These are phyloP conservation scores for Drosophila seguyi DNA, from an alignment of 1,140 invertebrate genomes.

Conservation along the genomic window DNA sequence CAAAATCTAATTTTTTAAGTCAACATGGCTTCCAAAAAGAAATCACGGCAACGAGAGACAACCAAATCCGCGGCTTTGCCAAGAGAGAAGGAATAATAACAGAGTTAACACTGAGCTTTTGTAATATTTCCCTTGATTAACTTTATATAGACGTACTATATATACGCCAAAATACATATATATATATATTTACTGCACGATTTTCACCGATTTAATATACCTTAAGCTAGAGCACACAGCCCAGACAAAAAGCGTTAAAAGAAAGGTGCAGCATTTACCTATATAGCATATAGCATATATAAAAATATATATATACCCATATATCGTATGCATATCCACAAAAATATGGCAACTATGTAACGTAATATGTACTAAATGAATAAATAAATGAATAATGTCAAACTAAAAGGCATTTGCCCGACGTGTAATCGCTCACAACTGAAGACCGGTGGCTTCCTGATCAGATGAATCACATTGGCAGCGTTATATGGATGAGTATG, in stretches of 20 bases:
- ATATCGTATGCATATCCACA: conserved; percentile 17
- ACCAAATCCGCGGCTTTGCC: conserved; percentile 1
- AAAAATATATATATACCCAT: conserved; percentile 1
- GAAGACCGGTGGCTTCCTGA: conserved; percentile 1
- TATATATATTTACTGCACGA: conserved; percentile 11
- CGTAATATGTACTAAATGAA: conserved; percentile 8
- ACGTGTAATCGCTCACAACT: background rate
- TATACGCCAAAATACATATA: conserved; percentile 3
- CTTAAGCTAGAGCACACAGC: background rate
- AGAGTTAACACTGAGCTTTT: conserved; percentile 16
- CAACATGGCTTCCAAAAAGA: conserved; percentile 6
- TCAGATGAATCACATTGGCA: conserved; percentile 18
- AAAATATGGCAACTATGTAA: conserved; percentile 25
- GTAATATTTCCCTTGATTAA: conserved; percentile 7
- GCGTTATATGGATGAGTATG: background rate
- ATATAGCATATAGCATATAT: background rate
- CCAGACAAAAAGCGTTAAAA: background rate
- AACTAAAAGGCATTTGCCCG: background rate
- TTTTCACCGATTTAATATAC: conserved; percentile 2
- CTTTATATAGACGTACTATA: conserved; percentile 1
- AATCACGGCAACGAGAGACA: background rate
- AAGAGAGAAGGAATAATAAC: background rate
- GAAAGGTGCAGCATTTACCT: conserved; percentile 13
- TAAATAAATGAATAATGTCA: background rate
- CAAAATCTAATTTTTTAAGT: background rate